Evolutionary conservation across 1,140 invertebrate genomes (phyloP), one percentile per base, ranked within the genome.

Genomic region (Hypsibius dujardini): DNA sequence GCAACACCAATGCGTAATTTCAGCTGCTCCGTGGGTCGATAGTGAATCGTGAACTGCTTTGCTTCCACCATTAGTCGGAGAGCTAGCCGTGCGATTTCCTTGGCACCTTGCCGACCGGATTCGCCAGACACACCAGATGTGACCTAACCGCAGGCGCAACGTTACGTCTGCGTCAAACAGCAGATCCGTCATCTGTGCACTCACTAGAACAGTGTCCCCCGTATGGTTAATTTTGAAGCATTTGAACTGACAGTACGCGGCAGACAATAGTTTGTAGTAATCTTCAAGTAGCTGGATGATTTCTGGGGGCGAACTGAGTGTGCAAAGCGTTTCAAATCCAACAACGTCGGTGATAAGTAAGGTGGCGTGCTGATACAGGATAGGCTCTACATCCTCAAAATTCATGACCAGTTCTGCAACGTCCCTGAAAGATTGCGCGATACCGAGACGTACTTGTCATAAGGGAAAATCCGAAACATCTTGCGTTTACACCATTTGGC

Each of bases 1-100:
- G 98, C 95, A 74, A 98, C 85, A 60, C 95, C 95, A 75, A 98
- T 98, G 72, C 95, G 82, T 1, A 98, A 83, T 77, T 91, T 91
- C 1, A 98, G 83, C 76, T 92, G 88, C 72, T 90, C 87, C 47
- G 86, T 83, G 0, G 91, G 91, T 71, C 88, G 82, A 80, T 98
- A 94, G 40, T 87, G 84, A 75, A 98, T 97, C 62, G 85, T 85
- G 80, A 98, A 98, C 69, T 85, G 87, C 76, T 87, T 84, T 1
- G 98, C 90, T 40, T 88, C 87, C 71, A 89, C 84, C 70, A 95
- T 81, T 1, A 98, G 80, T 0, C 88, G 87, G 56, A 98, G 81
- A 0, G 93, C 87, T 87, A 98, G 73, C 87, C 90, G 88, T 59
- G 83, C 81, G 46, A 87, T 84, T 77, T 87, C 84, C 46, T 80